Percentiles rank a stretch among this genome's conserved stretches.
phyloP scores from a whole-genome alignment of 2,797 vertebrate species.

The Sternotherus odoratus region DNA sequence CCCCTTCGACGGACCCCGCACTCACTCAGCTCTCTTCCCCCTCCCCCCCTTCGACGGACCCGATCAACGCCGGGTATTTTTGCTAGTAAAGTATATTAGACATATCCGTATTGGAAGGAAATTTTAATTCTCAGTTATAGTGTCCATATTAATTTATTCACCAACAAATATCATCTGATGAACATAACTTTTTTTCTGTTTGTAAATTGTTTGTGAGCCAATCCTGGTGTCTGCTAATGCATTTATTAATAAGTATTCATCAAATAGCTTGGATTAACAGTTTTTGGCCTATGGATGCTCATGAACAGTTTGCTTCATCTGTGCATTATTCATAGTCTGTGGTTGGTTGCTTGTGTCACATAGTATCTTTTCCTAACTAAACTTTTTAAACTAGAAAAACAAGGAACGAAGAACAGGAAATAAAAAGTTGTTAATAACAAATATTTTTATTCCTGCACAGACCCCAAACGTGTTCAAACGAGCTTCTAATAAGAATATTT shows the following conservation, averaged over 20 bases:
- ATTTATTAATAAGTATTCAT: neutral
- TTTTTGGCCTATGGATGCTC: neutral
- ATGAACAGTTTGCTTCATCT: neutral
- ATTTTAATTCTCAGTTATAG: neutral
- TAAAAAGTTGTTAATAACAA: neutral
- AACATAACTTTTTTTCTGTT: neutral
- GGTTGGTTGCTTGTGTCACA: neutral
- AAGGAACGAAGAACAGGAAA: neutral
- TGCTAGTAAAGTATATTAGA: neutral
- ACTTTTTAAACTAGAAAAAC: neutral
- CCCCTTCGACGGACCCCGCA: no score
- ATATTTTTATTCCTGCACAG: neutral
- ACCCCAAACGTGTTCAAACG: neutral
- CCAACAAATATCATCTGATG: neutral
- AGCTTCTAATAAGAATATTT: neutral
- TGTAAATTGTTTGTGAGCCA: neutral
- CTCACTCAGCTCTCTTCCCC: no score
- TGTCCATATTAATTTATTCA: neutral
- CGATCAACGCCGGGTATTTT: no score
- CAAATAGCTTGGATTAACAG: neutral
- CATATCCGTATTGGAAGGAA: neutral
- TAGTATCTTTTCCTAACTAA: neutral
- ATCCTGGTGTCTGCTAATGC: neutral
- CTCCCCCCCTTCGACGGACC: no score
- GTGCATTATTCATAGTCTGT: neutral